Evolutionary conservation across 2,888 invertebrate species (phyloP).

Genomic region (Diarsia dahlii): DNA sequence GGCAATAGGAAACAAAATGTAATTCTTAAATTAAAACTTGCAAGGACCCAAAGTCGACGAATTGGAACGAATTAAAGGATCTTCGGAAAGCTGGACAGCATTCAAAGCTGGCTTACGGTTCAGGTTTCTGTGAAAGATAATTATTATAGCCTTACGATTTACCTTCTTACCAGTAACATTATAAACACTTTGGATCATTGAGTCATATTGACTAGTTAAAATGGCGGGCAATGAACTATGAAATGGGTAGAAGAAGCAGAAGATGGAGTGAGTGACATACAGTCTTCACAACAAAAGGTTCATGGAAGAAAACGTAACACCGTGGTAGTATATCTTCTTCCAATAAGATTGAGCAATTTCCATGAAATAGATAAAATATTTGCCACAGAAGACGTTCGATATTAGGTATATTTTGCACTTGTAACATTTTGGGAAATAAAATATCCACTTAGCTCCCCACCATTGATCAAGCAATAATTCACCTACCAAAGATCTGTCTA

Average conservation of each 20-base stretch:
- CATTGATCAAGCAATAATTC: conserved; percentile 24
- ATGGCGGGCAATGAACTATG: background rate
- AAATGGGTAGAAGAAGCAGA: background rate
- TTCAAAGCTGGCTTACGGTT: conserved; percentile 28
- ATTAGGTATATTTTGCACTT: background rate
- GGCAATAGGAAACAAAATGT: conserved; percentile 57
- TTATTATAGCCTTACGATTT: conserved; percentile 17
- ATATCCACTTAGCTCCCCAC: background rate
- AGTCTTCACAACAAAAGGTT: background rate
- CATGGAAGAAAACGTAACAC: background rate
- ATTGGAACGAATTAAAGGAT: conserved; percentile 66
- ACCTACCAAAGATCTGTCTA: conserved; percentile 11
- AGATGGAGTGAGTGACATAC: background rate
- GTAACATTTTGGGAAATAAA: background rate
- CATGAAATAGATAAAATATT: background rate
- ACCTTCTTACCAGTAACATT: background rate
- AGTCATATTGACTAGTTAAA: background rate
- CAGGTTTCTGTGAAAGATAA: conserved; percentile 23
- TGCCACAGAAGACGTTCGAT: background rate
- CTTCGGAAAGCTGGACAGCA: conserved; percentile 47
- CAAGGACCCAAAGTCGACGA: conserved; percentile 48
- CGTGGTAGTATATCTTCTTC: no score
- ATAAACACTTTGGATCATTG: conserved; percentile 2
- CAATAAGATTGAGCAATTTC: background rate
- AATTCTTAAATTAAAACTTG: conserved; percentile 67